A percentile compares a stretch with the other conserved stretches of the same genome.
phyloP scores from a whole-genome alignment of 1,140 invertebrate genomes.

The Dinoponera quadriceps region DNA sequence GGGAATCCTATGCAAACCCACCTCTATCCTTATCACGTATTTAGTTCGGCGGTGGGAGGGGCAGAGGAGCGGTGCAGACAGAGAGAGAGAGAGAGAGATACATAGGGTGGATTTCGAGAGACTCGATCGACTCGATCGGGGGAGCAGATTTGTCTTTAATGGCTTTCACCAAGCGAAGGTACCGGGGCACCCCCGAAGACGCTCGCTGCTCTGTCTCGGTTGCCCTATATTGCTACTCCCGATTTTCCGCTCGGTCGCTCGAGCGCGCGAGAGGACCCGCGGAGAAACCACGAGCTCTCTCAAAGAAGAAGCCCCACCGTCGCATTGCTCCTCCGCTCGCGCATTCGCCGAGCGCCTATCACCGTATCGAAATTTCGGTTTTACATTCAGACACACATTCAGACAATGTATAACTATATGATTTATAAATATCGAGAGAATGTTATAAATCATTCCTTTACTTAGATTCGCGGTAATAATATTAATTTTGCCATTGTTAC shows the following conservation, averaged over 20 bases:
- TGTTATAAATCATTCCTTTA: no score
- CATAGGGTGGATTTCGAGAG: conserved; percentile 28
- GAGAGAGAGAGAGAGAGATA: conserved; percentile 4
- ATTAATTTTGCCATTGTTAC: no score
- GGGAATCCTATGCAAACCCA: conserved; percentile 72
- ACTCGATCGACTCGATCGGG: conserved; percentile 55
- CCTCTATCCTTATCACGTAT: conserved; percentile 48
- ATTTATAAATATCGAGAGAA: no score
- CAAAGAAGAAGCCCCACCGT: neutral
- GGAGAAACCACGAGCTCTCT: neutral
- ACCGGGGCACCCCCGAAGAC: conserved; percentile 18
- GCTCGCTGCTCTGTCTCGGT: conserved; percentile 25
- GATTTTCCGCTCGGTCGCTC: conserved; percentile 55
- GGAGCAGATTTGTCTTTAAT: conserved; percentile 66
- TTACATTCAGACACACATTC: no score
- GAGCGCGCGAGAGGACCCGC: conserved; percentile 25
- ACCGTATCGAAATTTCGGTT: neutral
- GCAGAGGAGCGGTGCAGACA: neutral
- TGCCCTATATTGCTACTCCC: conserved; percentile 49
- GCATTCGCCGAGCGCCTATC: neutral
- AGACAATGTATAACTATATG: no score
- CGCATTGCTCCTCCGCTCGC: neutral
- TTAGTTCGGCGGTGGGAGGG: neutral
- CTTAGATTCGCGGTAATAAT: no score
- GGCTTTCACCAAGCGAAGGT: conserved; percentile 18